Evolutionary conservation across 2,797 vertebrate genomes (phyloP).

Genomic region (Arnoldichthys spilopterus): DNA sequence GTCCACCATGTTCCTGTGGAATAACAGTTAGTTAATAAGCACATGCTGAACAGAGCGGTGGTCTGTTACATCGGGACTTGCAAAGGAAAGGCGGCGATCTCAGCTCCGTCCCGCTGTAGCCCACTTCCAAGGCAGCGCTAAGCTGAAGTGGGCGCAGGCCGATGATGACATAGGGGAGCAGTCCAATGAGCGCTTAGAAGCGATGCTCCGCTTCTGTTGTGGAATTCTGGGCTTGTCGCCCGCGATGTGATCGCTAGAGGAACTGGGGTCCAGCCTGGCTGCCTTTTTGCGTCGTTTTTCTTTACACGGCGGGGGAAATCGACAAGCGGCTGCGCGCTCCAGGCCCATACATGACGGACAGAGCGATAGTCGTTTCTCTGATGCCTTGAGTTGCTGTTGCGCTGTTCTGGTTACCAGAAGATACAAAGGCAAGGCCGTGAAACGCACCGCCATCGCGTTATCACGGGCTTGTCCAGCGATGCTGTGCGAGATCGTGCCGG

Average conservation of each 20-base stretch:
- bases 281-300: too few relatives aligned
- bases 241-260: background rate
- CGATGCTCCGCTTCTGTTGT: conserved; percentile 24
- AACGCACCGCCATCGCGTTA: background rate
- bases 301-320: background rate
- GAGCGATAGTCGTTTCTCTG: background rate
- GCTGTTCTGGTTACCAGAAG: background rate
- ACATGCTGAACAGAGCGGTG: too few relatives aligned
- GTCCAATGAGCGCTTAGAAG: conserved; percentile 40
- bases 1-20: too few relatives aligned
- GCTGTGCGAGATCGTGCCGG: background rate
- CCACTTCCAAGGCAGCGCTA: too few relatives aligned
- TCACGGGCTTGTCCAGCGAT: background rate
- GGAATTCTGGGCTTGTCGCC: background rate
- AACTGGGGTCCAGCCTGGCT: too few relatives aligned
- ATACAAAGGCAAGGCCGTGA: background rate
- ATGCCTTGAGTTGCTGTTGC: background rate
- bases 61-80: too few relatives aligned
- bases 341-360: background rate
- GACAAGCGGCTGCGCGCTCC: background rate
- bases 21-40: too few relatives aligned
- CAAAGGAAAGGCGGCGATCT: too few relatives aligned
- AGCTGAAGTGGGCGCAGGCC: conserved; percentile 23
- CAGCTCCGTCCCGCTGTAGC: too few relatives aligned
- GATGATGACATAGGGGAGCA: conserved; percentile 28